A percentile compares a stretch with the other conserved stretches of the same genome.
Evolutionary conservation across 2,797 vertebrate genomes (phyloP).

Genomic region (Cynopterus sphinx): DNA sequence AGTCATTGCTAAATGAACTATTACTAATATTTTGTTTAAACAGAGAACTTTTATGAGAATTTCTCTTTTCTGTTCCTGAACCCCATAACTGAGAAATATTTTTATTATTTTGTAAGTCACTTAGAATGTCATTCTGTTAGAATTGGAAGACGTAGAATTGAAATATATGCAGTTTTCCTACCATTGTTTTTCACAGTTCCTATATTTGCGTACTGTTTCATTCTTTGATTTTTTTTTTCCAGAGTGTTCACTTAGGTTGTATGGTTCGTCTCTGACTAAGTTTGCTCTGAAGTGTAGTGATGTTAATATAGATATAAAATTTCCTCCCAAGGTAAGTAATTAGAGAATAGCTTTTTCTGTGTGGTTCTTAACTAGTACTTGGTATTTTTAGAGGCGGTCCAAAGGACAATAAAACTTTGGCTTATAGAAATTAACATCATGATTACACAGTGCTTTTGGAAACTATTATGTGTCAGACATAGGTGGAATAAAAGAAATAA

Average conservation of each 20-base stretch:
- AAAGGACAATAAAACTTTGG: neutral
- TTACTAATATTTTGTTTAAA: constrained; percentile 52
- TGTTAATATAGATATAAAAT: constrained; percentile 95
- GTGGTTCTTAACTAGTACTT: constrained; percentile 47
- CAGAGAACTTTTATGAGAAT: constrained; percentile 13
- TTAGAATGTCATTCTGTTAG: constrained; percentile 31
- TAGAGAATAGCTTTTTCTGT: constrained; percentile 53
- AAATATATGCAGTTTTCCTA: constrained; percentile 28
- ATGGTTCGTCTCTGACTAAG: constrained; percentile 95
- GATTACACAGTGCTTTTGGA: constrained; percentile 36
- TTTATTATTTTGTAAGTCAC: constrained; percentile 20
- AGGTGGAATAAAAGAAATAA: constrained; percentile 9
- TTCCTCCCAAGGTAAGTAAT: constrained; percentile 92
- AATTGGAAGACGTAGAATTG: constrained; percentile 27
- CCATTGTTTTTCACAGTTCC: neutral
- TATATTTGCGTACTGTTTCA: constrained; percentile 38
- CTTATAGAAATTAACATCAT: neutral
- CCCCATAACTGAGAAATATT: neutral
- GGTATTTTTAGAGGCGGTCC: neutral
- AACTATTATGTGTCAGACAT: constrained; percentile 1
- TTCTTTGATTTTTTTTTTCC: constrained; percentile 78
- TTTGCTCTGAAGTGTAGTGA: constrained; percentile 98
- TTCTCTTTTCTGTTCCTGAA: constrained; percentile 19
- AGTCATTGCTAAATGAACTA: constrained; percentile 29
- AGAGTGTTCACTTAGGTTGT: constrained; percentile 96